Base-by-base conservation (phyloP, 2,113 vertebrate genomes). In the Takifugu bimaculatus region DNA sequence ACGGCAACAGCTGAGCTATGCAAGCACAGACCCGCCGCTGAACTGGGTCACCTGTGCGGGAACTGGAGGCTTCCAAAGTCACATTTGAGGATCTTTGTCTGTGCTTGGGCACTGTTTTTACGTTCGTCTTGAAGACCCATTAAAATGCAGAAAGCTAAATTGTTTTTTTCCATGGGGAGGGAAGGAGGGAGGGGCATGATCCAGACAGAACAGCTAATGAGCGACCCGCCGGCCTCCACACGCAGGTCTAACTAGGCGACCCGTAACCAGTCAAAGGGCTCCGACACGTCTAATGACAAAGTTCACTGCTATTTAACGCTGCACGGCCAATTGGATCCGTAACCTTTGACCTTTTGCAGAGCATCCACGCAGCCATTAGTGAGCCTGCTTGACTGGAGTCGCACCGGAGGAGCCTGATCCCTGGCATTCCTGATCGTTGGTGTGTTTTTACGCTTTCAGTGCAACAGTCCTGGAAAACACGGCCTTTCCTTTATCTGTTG, bases 41-140 rank as follows among this genome's bases (percentile, higher is more conserved):
- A 81, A 68, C 82, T 74, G 68, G 53, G 45, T 73, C 66, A 78
- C 76, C 61, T 81, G 74, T 70, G 63, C 82, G 25, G 28, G 67
- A 54, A 73, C 44, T 4, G 47, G 63, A 77, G 64, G 60, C 68
- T 68, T 63, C 15, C 50, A 61, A 42, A 42, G 60, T 45, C 27
- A 39, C 54, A 32, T 32, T 32, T 32, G 29, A 39, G 1, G 9
- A 39, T 39, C 9, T 2, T 10, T 39, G 2, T 9, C 11, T 39
- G 35, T 39, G 35, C 9, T 35, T 2, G 1, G 5, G 32, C 9
- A 35, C 2, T 35, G 32, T 39, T 39, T 60, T 55, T 60, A 14
- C 68, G 64, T 28, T 68, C 47, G 14, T 14, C 7, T 13, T 15
- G 25, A 5, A 44, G 15, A 13, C 5, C 55, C 14, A 15, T 50